Evolutionary conservation across 2,113 vertebrate genomes (phyloP), one percentile per base, ranked within the genome.

Genomic region (Centropristis striata): DNA sequence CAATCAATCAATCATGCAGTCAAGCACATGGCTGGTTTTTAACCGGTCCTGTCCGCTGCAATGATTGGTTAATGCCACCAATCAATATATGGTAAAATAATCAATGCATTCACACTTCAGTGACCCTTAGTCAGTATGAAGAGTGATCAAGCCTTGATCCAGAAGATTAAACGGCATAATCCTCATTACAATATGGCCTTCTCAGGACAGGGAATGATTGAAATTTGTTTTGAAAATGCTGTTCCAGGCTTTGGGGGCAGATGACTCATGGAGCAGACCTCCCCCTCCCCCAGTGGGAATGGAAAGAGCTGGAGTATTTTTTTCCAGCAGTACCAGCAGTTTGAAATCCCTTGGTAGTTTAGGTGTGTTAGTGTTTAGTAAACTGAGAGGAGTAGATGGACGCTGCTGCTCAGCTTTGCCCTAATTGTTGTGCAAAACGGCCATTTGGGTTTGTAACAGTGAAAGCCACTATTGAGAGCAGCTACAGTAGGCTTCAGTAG

Each of bases 401-500:
- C 55, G 68, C 77, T 69, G 20, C 39, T 50, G 60, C 37, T 69
- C 73, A 44, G 71, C 77, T 77, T 64, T 46, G 58, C 13, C n/a
- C 60, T 50, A 63, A 68, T 54, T 81, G 66, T 73, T 74, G 75
- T 81, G 49, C 42, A 57, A 23, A 84, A 61, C 59, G 18, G 47
- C 71, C 63, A 60, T 44, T 81, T 60, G 64, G 67, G 68, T 83
- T 89, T 76, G 3, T 70, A 58, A 42, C 82, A 12, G 70, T 86
- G 86, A 92, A 91, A 84, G 84, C 74, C 23, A 18, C 81, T 74
- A 89, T 90, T 91, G 75, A 89, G 69, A 53, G 66, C 51, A 1
- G 55, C 75, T 80, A 71, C 86, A 86, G 83, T 78, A 66, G 76
- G 87, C 93, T 84, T 86, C 88, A 86, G 78, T 92, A 51, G 85